Percentiles rank a stretch among this genome's conserved stretches.
phyloP scores from a whole-genome alignment of 2,888 invertebrate species.

The Chorisops tibialis region DNA sequence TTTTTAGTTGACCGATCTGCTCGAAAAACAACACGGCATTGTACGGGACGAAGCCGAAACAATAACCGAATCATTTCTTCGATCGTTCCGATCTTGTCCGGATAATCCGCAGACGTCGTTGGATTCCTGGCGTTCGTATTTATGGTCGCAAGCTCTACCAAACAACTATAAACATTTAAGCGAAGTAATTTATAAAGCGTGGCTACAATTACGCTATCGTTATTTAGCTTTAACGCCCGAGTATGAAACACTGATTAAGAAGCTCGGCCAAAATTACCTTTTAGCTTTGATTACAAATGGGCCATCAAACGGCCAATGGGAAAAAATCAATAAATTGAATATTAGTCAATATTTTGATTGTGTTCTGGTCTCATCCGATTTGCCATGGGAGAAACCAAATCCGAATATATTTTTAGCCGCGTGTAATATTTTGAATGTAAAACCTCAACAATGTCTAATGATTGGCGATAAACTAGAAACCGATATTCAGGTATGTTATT shows the following conservation, averaged over 20 bases:
- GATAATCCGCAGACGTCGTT: conserved; percentile 70
- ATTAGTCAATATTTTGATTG: conserved; percentile 73
- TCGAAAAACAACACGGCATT: conserved; percentile 63
- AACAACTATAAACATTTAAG: conserved; percentile 68
- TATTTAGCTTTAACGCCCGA: conserved; percentile 68
- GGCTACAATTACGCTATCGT: conserved; percentile 76
- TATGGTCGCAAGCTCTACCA: conserved; percentile 77
- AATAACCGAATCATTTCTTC: conserved; percentile 67
- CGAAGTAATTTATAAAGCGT: conserved; percentile 71
- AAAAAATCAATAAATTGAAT: conserved; percentile 72
- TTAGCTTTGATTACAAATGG: conserved; percentile 84
- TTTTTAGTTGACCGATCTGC: conserved; percentile 45
- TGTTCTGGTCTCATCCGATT: conserved; percentile 77
- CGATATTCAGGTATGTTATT: conserved; percentile 64
- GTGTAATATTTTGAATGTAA: conserved; percentile 70
- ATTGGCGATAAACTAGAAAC: conserved; percentile 86
- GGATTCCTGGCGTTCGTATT: conserved; percentile 71
- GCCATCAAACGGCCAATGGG: conserved; percentile 83
- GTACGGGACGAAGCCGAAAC: conserved; percentile 61
- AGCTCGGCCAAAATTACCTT: conserved; percentile 69
- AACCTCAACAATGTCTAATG: conserved; percentile 76
- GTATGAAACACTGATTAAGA: conserved; percentile 65
- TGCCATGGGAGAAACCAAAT: conserved; percentile 84
- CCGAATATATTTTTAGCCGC: conserved; percentile 78
- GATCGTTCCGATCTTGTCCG: conserved; percentile 75